Conservation (phyloP, 2,797 vertebrate species). For the Paedocypris micromegethes region DNA sequence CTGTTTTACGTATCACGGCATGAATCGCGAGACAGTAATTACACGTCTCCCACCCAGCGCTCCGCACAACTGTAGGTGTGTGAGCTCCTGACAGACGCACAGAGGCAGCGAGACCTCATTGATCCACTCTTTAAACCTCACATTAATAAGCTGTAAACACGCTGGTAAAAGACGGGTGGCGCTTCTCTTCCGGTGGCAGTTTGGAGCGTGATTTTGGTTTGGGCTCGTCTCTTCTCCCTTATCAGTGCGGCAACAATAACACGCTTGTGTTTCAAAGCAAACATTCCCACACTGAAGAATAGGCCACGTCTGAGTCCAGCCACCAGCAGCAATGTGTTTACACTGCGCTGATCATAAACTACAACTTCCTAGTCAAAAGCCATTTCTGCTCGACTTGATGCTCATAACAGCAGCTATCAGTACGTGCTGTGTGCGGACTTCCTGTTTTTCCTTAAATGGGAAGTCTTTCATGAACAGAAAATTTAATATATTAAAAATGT, state of each 20-base stretch:
- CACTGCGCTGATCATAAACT: constrained; percentile 75
- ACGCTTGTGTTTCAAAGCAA: constrained; percentile 92
- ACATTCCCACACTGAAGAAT: constrained; percentile 92
- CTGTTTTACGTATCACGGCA: constrained; percentile 78
- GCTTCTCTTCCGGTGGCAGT: constrained; percentile 40
- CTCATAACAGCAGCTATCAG: constrained; percentile 33
- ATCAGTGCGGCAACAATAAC: constrained; percentile 86
- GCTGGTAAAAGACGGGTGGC: constrained; percentile 41
- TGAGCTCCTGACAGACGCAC: constrained; percentile 56
- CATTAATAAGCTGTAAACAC: constrained; percentile 45
- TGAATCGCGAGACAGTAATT: constrained; percentile 78
- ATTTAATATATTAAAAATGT: not conserved
- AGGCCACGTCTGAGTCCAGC: constrained; percentile 75
- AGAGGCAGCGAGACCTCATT: constrained; percentile 29
- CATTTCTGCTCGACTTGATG: constrained; percentile 44
- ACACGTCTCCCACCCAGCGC: constrained; percentile 63
- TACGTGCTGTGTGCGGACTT: constrained; percentile 14
- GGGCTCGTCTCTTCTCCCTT: constrained; percentile 58
- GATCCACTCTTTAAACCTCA: constrained; percentile 42
- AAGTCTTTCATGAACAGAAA: too few relatives aligned
- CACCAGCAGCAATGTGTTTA: constrained; percentile 72
- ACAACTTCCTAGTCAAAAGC: constrained; percentile 76
- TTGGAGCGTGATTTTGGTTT: constrained; percentile 55
- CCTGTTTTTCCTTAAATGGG: not conserved
- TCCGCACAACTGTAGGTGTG: constrained; percentile 66